These are phyloP conservation scores for Dicrostonyx torquatus DNA, from an alignment of 2,797 vertebrate species.

Conservation along the genomic window DNA sequence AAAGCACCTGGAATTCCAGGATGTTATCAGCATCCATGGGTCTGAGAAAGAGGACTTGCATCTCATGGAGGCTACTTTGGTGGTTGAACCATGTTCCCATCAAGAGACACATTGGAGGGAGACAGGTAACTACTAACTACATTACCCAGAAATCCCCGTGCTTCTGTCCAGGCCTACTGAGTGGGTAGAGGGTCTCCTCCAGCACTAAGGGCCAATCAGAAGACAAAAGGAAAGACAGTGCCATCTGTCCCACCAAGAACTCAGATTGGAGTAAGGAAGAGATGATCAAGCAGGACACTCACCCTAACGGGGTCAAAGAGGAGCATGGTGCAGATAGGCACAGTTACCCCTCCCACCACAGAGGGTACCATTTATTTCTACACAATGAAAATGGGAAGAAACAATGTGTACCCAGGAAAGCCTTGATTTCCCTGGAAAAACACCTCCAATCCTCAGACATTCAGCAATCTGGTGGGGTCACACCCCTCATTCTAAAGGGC, in stretches of 20 bases:
- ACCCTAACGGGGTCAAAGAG: background rate
- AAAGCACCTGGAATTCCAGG: background rate
- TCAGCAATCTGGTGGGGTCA: background rate
- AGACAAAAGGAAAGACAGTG: background rate
- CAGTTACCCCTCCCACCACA: too few species aligned
- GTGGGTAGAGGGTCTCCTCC: background rate
- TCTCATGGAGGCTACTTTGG: background rate
- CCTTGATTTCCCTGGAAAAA: background rate
- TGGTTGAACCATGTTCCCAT: background rate
- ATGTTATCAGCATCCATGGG: background rate
- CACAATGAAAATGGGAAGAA: background rate
- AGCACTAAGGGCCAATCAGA: background rate
- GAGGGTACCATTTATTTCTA: background rate
- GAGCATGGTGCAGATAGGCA: background rate
- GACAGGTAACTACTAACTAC: conserved; percentile 39
- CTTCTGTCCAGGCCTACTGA: background rate
- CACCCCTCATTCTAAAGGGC: background rate
- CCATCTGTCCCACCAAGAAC: background rate
- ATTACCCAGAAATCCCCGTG: background rate
- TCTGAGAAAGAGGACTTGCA: background rate
- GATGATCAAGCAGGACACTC: background rate
- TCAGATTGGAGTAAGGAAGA: background rate
- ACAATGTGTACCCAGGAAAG: background rate
- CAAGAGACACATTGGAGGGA: background rate
- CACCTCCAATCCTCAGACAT: background rate